These are phyloP conservation scores for Disparrhopalites patrizii DNA, from an alignment of 2,888 invertebrate species.

Conservation along the genomic window DNA sequence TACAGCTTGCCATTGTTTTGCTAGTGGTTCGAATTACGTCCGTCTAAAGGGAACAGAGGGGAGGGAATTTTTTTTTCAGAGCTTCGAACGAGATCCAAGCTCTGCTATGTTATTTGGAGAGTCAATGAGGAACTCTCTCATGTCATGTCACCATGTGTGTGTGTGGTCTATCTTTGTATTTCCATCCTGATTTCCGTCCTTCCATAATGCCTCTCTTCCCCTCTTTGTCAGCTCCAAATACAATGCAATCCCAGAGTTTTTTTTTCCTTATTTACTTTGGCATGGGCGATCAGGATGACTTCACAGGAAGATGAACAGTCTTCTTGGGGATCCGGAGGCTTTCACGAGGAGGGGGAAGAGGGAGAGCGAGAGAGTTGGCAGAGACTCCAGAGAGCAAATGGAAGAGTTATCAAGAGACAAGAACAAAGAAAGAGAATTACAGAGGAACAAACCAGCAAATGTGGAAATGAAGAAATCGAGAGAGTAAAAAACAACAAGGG, in stretches of 20 bases:
- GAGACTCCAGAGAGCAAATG: no score
- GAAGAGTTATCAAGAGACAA: no score
- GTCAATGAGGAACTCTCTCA: constrained; percentile 25
- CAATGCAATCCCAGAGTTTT: constrained; percentile 20
- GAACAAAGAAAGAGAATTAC: no score
- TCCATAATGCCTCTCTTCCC: no score
- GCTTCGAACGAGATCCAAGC: not conserved
- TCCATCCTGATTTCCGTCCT: constrained; percentile 17
- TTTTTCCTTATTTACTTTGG: constrained; percentile 24
- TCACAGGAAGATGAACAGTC: not conserved
- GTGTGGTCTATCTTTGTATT: constrained; percentile 26
- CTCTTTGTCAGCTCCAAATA: not conserved
- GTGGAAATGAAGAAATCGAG: no score
- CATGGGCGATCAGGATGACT: constrained; percentile 6
- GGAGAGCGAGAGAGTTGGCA: no score
- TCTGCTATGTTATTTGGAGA: not conserved
- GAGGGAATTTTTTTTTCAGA: not conserved
- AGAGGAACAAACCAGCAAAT: no score
- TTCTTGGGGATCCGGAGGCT: no score
- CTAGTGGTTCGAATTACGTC: constrained; percentile 36
- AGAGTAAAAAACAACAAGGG: no score
- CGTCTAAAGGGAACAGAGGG: not conserved
- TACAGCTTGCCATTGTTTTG: constrained; percentile 39
- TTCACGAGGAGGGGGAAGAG: no score
- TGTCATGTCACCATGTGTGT: constrained; percentile 20